Percentiles rank a stretch among this genome's conserved stretches.
Conservation (phyloP, 2,113 vertebrate genomes). For the Neofelis nebulosa region DNA sequence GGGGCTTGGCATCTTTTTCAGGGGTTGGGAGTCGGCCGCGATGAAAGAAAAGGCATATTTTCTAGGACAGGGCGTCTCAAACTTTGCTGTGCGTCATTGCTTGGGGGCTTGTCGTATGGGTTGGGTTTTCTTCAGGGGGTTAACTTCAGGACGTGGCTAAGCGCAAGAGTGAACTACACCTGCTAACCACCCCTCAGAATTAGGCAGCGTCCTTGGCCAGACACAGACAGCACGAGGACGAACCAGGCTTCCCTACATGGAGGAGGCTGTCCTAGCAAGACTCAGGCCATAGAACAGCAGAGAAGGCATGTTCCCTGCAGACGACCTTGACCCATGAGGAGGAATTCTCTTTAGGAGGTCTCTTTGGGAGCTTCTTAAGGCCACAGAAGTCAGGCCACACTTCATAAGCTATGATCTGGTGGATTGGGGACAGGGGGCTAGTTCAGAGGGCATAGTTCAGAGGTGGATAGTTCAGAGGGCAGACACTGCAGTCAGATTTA, state of each 20-base stretch:
- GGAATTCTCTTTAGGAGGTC: neutral
- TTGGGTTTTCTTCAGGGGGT: neutral
- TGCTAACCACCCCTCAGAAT: too few species aligned
- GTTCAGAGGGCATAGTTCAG: neutral
- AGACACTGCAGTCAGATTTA: too few species aligned
- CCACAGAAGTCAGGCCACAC: too few species aligned
- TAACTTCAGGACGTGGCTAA: neutral
- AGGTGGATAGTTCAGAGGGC: too few species aligned
- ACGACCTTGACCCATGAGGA: neutral
- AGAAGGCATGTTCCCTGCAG: neutral
- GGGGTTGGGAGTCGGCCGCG: neutral
- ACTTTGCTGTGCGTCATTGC: accelerated
- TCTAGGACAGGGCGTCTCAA: neutral
- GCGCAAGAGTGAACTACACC: neutral
- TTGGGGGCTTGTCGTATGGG: neutral
- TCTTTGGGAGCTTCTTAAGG: neutral
- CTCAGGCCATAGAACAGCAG: neutral
- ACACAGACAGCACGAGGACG: neutral
- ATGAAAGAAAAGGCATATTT: neutral
- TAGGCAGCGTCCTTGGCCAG: neutral
- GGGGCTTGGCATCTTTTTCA: neutral
- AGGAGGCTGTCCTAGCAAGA: neutral
- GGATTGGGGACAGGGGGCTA: neutral
- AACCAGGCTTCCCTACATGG: neutral
- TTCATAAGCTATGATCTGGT: neutral